A percentile compares a stretch with the other conserved stretches of the same genome.
phyloP scores from a whole-genome alignment of 2,797 vertebrate genomes.

The Pipistrellus pygmaeus region DNA sequence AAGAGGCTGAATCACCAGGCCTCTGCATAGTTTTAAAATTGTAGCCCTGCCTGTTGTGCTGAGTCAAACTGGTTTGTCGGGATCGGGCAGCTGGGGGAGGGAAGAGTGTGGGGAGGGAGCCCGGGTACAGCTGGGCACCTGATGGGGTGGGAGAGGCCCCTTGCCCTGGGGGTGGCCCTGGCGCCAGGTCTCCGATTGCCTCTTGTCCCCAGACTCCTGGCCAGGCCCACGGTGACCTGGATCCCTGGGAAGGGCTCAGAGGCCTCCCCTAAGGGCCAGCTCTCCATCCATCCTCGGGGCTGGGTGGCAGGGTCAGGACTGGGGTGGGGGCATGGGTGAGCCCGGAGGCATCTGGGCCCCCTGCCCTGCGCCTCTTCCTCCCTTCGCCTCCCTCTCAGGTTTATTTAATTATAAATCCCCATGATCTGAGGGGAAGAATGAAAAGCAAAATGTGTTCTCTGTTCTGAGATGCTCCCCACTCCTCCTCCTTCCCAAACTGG shows the following conservation, averaged over 20 bases:
- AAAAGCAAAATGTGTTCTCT: slow-evolving; percentile 77
- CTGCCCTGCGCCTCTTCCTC: slow-evolving; percentile 43
- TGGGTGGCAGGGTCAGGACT: neutral
- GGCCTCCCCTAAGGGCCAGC: neutral
- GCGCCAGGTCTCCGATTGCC: neutral
- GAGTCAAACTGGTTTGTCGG: slow-evolving; percentile 91
- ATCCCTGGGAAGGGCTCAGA: neutral
- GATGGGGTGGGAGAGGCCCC: slow-evolving; percentile 60
- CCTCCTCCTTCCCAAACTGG: neutral
- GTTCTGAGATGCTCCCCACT: slow-evolving; percentile 51
- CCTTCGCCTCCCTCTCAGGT: slow-evolving; percentile 62
- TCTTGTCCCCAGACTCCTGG: neutral
- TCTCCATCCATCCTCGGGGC: neutral
- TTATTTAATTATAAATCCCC: slow-evolving; percentile 79
- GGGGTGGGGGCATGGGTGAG: neutral
- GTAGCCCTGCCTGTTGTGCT: slow-evolving; percentile 87
- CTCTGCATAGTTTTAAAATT: slow-evolving; percentile 86
- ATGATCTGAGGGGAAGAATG: slow-evolving; percentile 70
- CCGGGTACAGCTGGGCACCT: slow-evolving; percentile 76
- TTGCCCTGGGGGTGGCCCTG: slow-evolving; percentile 32
- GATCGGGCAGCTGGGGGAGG: slow-evolving; percentile 83
- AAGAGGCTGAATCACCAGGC: slow-evolving; percentile 89
- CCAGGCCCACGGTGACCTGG: neutral
- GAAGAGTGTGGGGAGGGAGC: slow-evolving; percentile 63
- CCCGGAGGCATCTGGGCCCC: slow-evolving; percentile 43